Conservation (phyloP, 2,888 invertebrate species). For the Drosophila recens region DNA sequence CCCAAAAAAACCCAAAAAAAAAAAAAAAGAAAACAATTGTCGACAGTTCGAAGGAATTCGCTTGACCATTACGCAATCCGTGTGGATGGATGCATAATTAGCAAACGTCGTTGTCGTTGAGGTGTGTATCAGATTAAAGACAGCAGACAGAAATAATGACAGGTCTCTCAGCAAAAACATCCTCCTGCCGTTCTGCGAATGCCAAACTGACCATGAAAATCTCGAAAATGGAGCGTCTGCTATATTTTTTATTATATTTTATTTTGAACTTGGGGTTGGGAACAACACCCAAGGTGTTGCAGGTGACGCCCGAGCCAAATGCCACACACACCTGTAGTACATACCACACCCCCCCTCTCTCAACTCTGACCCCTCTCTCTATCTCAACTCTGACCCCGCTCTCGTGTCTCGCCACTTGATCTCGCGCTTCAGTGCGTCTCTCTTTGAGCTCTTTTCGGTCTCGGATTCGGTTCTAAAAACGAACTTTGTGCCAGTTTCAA, state of each 20-base stretch:
- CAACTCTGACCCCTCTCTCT: neutral
- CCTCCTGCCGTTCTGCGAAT: conserved; percentile 73
- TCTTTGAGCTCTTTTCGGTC: conserved; percentile 40
- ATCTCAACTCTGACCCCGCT: conserved; percentile 8
- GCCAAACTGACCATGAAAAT: conserved; percentile 77
- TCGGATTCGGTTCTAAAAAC: conserved; percentile 55
- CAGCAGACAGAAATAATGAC: conserved; percentile 53
- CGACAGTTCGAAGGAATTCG: conserved; percentile 59
- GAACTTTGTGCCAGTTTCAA: conserved; percentile 41
- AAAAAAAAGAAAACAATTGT: neutral
- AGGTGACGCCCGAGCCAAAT: conserved; percentile 53
- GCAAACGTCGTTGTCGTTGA: neutral
- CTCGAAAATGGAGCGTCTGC: conserved; percentile 30
- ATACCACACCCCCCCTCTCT: neutral
- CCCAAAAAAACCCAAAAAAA: neutral
- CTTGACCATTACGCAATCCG: conserved; percentile 52
- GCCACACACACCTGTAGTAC: conserved; percentile 44
- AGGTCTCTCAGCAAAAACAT: conserved; percentile 56
- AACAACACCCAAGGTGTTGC: conserved; percentile 63
- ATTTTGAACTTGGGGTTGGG: conserved; percentile 24
- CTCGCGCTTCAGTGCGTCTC: conserved; percentile 77
- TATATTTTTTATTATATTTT: neutral
- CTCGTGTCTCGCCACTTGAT: conserved; percentile 20
- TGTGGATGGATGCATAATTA: conserved; percentile 54
- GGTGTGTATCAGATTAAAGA: conserved; percentile 32